Evolutionary conservation across 2,113 vertebrate species (phyloP), one percentile per base, ranked within the genome.

Genomic region (Mormyrus iriodes): DNA sequence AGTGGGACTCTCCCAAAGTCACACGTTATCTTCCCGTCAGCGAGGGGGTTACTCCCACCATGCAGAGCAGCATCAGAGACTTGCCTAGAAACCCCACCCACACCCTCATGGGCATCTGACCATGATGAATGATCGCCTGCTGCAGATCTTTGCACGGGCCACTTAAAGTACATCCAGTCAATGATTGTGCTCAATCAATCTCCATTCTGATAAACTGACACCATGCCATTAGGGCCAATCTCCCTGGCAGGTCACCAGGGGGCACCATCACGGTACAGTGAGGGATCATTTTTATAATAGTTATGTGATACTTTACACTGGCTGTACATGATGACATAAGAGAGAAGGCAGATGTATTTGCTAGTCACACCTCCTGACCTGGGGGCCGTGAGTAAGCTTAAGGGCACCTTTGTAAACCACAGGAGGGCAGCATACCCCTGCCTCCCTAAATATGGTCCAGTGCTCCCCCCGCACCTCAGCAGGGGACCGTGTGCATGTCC

Each of bases 81-180:
- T 95, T 93, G 94, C 96, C 58, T 61, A 61, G 24, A 61, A 27
- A n/a, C 58, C 8, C 24, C 24, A 9, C 24, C 58, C 58, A 0
- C 93, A 95, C 92, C 91, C 94, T 94, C 93, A 93, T 92, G 95
- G 95, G 95, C 95, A 93, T 94, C 95, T 95, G 94, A 95, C 95
- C 94, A 95, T 97, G 96, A 98, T 95, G 93, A 95, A 97, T 96
- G 96, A 96, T 93, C 95, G 94, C 94, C 91, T 91, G 93, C 95
- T 90, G 90, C 89, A 94, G 94, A 94, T 94, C 93, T 51, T 90
- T 91, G 91, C 89, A 90, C 86, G 90, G 93, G 92, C 92, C 94
- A 95, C 94, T 95, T 94, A 90, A 95, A 95, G 94, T 95, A 93
- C 92, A 94, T 92, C 93, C 93, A 93, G 92, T 93, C 95, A 95